Conservation (phyloP, 2,797 vertebrate genomes). For the Eulemur coronatus region DNA sequence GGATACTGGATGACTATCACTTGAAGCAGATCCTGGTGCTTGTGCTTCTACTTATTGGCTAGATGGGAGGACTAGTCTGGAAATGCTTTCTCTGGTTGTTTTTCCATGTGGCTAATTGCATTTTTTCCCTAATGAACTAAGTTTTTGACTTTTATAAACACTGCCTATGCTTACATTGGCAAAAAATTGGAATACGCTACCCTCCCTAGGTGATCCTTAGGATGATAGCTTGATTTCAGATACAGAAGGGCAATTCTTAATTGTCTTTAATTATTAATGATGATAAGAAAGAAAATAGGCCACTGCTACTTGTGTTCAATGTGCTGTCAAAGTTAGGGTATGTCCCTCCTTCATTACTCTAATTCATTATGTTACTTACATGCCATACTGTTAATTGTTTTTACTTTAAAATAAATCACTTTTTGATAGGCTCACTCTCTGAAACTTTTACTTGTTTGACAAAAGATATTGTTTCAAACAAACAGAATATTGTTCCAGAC, state of each 20-base stretch:
- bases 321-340: not conserved
- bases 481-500: not conserved
- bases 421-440: not conserved
- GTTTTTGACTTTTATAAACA: constrained; percentile 15
- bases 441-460: not conserved
- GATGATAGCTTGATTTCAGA: not conserved
- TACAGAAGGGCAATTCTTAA: not conserved
- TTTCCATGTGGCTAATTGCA: not conserved
- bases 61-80: not conserved
- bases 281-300: not conserved
- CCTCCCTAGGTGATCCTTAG: not conserved
- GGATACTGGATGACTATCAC: not conserved
- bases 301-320: not conserved
- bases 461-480: not conserved
- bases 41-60: not conserved
- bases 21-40: not conserved
- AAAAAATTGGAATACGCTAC: not conserved
- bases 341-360: not conserved
- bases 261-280: not conserved
- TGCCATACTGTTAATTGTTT: not conserved
- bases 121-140: not conserved
- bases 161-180: not conserved
- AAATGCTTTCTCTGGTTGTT: not conserved
- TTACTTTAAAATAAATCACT: not conserved
- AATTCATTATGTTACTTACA: not conserved